A percentile compares a stretch with the other conserved stretches of the same genome.
Evolutionary conservation across 2,888 invertebrate genomes (phyloP).

Genomic region (Protophormia terraenovae): DNA sequence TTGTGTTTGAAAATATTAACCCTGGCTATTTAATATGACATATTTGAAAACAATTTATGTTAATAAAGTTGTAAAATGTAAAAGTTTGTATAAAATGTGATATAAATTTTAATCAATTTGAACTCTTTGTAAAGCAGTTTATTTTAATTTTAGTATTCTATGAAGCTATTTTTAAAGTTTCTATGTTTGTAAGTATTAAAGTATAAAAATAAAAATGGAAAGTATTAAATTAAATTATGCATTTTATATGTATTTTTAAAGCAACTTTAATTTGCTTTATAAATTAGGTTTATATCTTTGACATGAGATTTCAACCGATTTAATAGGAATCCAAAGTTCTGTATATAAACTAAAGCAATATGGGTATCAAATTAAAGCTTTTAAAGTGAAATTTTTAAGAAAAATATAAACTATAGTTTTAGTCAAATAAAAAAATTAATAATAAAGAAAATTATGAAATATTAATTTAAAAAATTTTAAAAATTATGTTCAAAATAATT

Average conservation of each 20-base stretch:
- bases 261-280: background rate
- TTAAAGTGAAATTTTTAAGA: background rate
- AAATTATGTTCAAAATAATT: background rate
- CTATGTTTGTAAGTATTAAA: too few species aligned
- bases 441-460: too few species aligned
- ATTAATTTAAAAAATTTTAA: background rate
- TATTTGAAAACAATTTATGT: background rate
- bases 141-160: too few species aligned
- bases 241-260: too few species aligned
- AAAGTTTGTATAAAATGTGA: too few species aligned
- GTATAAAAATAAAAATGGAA: too few species aligned
- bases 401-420: background rate
- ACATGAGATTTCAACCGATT: conserved; percentile 23
- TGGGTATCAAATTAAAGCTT: background rate
- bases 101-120: too few species aligned
- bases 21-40: conserved; percentile 5
- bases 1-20: background rate
- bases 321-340: background rate
- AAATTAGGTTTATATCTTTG: background rate
- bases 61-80: background rate
- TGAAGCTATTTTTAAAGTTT: too few species aligned
- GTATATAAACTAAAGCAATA: background rate
- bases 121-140: too few species aligned
- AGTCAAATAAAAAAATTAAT: too few species aligned
- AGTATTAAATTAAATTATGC: too few species aligned